Evolutionary conservation across 2,113 vertebrate genomes (phyloP).

Genomic region (Panurus biarmicus): DNA sequence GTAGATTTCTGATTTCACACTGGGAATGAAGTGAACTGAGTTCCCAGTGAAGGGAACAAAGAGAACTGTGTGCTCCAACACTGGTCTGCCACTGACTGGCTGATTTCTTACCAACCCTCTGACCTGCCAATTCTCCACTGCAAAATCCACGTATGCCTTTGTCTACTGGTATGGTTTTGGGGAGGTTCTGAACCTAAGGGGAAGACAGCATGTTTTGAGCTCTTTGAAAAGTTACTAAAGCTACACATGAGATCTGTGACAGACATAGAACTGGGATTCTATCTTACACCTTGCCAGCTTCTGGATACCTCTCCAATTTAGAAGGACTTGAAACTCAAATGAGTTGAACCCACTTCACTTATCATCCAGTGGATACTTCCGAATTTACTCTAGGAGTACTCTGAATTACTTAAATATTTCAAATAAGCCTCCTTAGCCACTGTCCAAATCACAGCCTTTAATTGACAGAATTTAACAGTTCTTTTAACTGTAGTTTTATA

Average conservation of each 20-base stretch:
- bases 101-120: not conserved
- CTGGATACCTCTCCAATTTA: not conserved
- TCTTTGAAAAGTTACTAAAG: not conserved
- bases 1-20: not conserved
- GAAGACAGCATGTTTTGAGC: not conserved
- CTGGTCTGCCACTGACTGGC: not conserved
- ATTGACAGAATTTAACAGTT: not conserved
- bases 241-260: not conserved
- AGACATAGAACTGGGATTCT: not conserved
- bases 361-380: not conserved
- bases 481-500: not conserved
- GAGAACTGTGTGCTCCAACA: rapidly evolving
- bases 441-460: not conserved
- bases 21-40: not conserved
- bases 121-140: not conserved
- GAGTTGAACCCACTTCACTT: not conserved
- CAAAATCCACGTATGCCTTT: not conserved
- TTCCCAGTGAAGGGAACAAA: not conserved
- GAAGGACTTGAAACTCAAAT: not conserved
- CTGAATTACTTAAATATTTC: not conserved
- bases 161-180: not conserved
- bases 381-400: not conserved
- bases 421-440: not conserved
- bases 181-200: not conserved
- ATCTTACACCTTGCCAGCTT: not conserved